Evolutionary conservation across 2,113 vertebrate genomes (phyloP).

Genomic region (Glaucidium brasilianum): DNA sequence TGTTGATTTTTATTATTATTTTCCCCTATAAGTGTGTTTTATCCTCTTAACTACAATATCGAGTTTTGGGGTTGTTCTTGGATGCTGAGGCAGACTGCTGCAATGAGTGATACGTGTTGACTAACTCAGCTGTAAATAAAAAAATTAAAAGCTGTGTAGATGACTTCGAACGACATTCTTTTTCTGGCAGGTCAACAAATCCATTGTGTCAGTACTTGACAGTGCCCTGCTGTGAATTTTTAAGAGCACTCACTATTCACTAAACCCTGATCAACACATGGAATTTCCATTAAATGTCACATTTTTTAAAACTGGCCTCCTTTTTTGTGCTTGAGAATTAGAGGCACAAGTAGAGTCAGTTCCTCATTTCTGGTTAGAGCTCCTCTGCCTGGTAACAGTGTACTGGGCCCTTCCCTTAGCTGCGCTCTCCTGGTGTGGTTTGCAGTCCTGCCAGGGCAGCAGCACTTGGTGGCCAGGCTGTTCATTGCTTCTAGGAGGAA

Average conservation of each 20-base stretch:
- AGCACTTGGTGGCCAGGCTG: background rate
- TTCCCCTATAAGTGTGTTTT: background rate
- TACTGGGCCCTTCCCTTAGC: rapidly evolving
- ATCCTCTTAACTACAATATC: background rate
- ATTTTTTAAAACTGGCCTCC: background rate
- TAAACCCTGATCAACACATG: background rate
- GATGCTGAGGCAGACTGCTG: background rate
- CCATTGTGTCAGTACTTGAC: background rate
- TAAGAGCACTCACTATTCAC: background rate
- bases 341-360: background rate
- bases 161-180: background rate
- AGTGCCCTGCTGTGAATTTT: background rate
- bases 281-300: background rate
- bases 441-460: rapidly evolving
- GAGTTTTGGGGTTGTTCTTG: background rate
- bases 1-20: background rate
- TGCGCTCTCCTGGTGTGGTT: background rate
- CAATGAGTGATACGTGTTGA: background rate
- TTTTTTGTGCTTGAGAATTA: background rate
- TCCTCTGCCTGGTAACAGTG: background rate
- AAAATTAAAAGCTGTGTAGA: background rate
- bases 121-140: background rate
- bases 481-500: rapidly evolving
- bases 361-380: background rate
- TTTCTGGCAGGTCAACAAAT: background rate